Evolutionary conservation across 2,888 invertebrate genomes (phyloP).

Genomic region (Mamestra brassicae): DNA sequence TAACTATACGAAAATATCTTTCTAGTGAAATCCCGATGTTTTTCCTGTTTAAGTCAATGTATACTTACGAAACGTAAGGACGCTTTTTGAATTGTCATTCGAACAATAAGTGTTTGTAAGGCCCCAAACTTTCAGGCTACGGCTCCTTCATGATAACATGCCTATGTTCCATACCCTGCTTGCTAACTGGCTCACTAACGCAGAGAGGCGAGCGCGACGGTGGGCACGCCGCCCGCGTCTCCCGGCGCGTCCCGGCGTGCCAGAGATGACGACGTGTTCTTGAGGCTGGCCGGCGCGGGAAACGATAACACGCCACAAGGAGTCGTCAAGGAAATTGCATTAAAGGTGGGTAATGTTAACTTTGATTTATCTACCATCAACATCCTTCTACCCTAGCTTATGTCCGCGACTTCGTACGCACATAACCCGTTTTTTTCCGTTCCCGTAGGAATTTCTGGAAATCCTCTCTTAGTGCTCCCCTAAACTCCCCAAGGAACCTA

Average conservation of each 20-base stretch:
- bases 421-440: too few relatives aligned
- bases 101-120: not conserved
- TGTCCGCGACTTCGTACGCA: too few relatives aligned
- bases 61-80: not conserved
- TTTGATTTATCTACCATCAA: not conserved
- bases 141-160: constrained; percentile 38
- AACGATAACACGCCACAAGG: constrained; percentile 81
- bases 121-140: constrained; percentile 19
- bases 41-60: not conserved
- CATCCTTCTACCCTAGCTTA: too few relatives aligned
- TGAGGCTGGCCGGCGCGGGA: constrained; percentile 93
- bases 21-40: not conserved
- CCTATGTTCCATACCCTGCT: constrained; percentile 29
- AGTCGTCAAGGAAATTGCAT: constrained; percentile 90
- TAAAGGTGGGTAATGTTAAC: constrained; percentile 84
- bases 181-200: constrained; percentile 69
- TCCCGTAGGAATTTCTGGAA: too few relatives aligned
- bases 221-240: constrained; percentile 91
- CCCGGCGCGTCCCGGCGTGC: constrained; percentile 90
- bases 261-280: constrained; percentile 94
- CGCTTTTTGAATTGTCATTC: not conserved
- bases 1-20: not conserved
- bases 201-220: constrained; percentile 78
- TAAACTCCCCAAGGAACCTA: too few relatives aligned
- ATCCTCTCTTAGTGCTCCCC: too few relatives aligned